Conservation (phyloP, 2,113 vertebrate species). For the Hystrix cristata region DNA sequence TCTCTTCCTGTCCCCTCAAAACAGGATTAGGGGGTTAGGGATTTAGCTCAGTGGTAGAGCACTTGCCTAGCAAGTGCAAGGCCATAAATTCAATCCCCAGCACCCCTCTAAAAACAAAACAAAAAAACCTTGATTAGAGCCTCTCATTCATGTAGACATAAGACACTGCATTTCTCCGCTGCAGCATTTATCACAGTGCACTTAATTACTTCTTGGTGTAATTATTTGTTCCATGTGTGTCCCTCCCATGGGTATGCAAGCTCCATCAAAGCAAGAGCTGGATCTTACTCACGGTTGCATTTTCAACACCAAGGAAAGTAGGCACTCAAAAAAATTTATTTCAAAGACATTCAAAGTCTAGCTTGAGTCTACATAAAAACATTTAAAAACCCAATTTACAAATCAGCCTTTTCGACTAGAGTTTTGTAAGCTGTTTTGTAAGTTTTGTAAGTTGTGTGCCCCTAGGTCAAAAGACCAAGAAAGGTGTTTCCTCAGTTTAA, state of each 20-base stretch:
- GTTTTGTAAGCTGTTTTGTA: neutral
- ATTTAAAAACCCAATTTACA: slow-evolving; percentile 28
- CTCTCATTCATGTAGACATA: neutral
- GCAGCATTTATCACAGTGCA: neutral
- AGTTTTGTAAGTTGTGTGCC: neutral
- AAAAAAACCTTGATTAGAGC: neutral
- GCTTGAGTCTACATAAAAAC: neutral
- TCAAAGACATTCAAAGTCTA: neutral
- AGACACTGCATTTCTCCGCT: neutral
- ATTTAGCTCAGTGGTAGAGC: too few species aligned
- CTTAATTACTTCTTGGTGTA: neutral
- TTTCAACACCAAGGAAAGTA: neutral
- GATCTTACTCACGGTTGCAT: neutral
- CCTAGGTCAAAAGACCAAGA: neutral
- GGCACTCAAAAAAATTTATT: neutral
- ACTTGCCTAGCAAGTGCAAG: too few species aligned
- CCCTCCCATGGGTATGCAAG: neutral
- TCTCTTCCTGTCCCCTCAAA: neutral
- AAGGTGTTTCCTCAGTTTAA: slow-evolving; percentile 23
- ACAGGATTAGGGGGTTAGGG: too few species aligned
- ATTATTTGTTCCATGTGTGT: neutral
- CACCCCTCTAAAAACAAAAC: too few species aligned
- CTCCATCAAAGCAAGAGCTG: neutral
- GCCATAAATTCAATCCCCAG: too few species aligned
- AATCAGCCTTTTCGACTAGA: slow-evolving; percentile 11